These are phyloP conservation scores for Oithona nana DNA, from an alignment of 2,888 invertebrate genomes.

Conservation along the genomic window DNA sequence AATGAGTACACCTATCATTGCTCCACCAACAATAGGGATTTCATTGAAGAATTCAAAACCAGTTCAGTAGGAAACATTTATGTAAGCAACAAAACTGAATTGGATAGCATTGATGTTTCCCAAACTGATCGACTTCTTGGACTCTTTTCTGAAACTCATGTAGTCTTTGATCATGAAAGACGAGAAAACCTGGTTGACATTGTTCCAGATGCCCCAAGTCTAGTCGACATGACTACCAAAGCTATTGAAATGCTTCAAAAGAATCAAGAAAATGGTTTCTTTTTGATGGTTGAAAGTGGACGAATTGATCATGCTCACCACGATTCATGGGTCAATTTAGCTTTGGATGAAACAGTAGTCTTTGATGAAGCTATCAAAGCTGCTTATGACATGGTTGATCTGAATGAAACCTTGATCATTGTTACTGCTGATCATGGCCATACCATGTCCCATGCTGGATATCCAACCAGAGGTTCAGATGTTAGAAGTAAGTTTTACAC, in stretches of 20 bases:
- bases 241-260: not conserved
- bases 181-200: not conserved
- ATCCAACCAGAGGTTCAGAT: not conserved
- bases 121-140: not conserved
- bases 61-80: not conserved
- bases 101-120: not conserved
- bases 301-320: not conserved
- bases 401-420: constrained; percentile 50
- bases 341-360: constrained; percentile 57
- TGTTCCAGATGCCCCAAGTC: not conserved
- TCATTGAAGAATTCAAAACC: not conserved
- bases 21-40: no score
- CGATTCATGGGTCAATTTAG: constrained; percentile 30
- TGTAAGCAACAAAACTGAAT: not conserved
- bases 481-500: no score
- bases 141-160: constrained; percentile 2
- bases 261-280: not conserved
- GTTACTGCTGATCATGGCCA: constrained; percentile 61
- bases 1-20: not conserved
- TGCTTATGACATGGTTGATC: constrained; percentile 38
- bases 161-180: not conserved
- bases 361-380: constrained; percentile 48
- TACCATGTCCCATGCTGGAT: constrained; percentile 38
- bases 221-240: not conserved
- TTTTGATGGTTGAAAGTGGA: not conserved